A percentile compares a stretch with the other conserved stretches of the same genome.
phyloP scores from a whole-genome alignment of 2,888 invertebrate species.

The Phytoseiulus persimilis region DNA sequence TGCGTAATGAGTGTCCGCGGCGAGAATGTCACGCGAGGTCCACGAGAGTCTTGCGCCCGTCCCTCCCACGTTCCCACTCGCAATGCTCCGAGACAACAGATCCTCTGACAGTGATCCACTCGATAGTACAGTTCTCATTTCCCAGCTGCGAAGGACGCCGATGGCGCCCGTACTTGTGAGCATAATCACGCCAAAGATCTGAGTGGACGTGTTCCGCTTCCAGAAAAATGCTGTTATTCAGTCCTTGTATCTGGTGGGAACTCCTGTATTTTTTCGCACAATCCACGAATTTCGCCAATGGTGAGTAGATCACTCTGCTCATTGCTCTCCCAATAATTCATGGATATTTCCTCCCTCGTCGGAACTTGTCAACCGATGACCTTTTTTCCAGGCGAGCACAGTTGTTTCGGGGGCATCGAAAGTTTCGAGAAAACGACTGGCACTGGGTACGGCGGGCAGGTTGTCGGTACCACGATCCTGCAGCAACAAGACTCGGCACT shows the following conservation, averaged over 20 bases:
- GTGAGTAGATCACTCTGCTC: background rate
- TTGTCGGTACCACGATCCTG: conserved; percentile 49
- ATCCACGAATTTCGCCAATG: conserved; percentile 17
- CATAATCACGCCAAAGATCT: background rate
- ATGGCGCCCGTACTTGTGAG: too few species aligned
- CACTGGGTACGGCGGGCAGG: conserved; percentile 47
- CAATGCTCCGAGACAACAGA: background rate
- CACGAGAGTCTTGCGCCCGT: background rate
- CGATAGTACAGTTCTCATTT: too few species aligned
- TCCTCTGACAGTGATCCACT: background rate
- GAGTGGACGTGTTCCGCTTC: background rate
- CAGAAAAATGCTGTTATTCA: conserved; percentile 6
- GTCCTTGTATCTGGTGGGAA: conserved; percentile 29
- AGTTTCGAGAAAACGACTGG: conserved; percentile 52
- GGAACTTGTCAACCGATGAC: background rate
- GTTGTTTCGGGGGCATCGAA: conserved; percentile 52
- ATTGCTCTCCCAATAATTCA: too few species aligned
- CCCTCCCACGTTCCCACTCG: background rate
- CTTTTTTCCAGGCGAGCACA: conserved; percentile 43
- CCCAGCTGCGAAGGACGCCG: too few species aligned
- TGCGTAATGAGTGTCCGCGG: background rate
- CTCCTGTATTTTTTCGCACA: conserved; percentile 34
- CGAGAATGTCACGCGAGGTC: background rate
- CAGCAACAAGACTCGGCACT: conserved; percentile 51
- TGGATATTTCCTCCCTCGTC: background rate